phyloP scores from a whole-genome alignment of 2,888 invertebrate species.

The Nebria salina region DNA sequence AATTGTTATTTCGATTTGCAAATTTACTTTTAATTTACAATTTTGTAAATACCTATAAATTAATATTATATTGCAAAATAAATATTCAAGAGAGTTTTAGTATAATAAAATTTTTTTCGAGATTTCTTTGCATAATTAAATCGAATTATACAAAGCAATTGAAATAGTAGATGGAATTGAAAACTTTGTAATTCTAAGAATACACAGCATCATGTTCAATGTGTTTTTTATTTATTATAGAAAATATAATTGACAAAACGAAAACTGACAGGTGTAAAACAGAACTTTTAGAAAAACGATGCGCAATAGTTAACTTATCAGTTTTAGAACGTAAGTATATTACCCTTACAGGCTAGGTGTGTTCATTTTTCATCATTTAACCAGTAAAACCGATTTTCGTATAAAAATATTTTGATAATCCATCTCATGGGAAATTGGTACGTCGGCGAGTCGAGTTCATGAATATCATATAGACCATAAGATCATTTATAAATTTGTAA shows the following conservation, averaged over 20 bases:
- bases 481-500: not conserved
- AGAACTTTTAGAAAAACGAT: not conserved
- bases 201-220: not conserved
- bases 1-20: too few species aligned
- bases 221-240: not conserved
- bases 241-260: not conserved
- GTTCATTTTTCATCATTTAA: not conserved
- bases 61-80: too few species aligned
- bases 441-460: conserved; percentile 12
- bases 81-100: too few species aligned
- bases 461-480: conserved; percentile 28
- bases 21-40: too few species aligned
- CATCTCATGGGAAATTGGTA: conserved; percentile 36
- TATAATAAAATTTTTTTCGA: not conserved
- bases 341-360: not conserved
- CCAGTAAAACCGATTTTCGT: not conserved
- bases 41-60: too few species aligned
- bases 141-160: not conserved
- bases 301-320: not conserved
- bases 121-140: not conserved
- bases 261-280: not conserved
- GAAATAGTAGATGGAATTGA: not conserved
- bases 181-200: not conserved
- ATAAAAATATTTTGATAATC: not conserved
- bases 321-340: not conserved